A percentile compares a stretch with the other conserved stretches of the same genome.
These are phyloP conservation scores for Phasianus colchicus DNA, from an alignment of 2,113 vertebrate genomes.

Conservation along the genomic window DNA sequence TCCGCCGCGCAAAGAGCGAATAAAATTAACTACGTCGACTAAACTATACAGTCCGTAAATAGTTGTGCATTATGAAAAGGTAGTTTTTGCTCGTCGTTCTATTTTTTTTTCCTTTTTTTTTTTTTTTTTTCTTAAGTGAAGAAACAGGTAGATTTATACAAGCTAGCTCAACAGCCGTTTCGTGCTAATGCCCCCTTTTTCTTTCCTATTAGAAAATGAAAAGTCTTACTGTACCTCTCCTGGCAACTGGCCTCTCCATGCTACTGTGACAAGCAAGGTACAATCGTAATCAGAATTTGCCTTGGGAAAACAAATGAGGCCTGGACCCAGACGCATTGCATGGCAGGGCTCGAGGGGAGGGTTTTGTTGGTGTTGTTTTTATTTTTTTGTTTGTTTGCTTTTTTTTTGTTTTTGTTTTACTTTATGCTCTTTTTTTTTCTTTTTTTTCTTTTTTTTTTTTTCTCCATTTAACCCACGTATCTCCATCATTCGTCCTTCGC, in stretches of 20 bases:
- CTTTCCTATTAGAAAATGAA: conserved; percentile 73
- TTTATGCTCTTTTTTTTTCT: background rate
- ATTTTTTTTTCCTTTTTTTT: conserved; percentile 32
- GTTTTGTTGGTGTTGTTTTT: background rate
- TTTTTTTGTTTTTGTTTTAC: background rate
- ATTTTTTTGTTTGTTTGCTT: background rate
- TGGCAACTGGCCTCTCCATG: conserved; percentile 60
- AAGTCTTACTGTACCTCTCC: conserved; percentile 80
- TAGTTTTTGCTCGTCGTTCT: conserved; percentile 82
- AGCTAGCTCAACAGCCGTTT: conserved; percentile 73
- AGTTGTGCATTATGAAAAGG: conserved; percentile 94
- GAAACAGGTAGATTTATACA: conserved; percentile 86
- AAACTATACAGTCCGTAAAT: conserved; percentile 82
- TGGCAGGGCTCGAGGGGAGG: conserved; percentile 29
- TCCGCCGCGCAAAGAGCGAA: conserved; percentile 82
- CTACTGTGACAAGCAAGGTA: conserved; percentile 59
- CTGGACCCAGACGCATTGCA: conserved; percentile 70
- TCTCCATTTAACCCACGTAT: background rate
- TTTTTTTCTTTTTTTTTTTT: conserved; percentile 13
- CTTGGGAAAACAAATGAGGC: conserved; percentile 61
- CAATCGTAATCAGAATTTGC: conserved; percentile 60
- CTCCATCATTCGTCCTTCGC: conserved; percentile 88
- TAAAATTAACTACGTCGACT: conserved; percentile 85
- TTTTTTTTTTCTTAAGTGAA: conserved; percentile 52
- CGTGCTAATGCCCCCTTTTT: conserved; percentile 75